These are phyloP conservation scores for Epistrophella euchroma DNA, from an alignment of 2,888 invertebrate species.

Conservation along the genomic window DNA sequence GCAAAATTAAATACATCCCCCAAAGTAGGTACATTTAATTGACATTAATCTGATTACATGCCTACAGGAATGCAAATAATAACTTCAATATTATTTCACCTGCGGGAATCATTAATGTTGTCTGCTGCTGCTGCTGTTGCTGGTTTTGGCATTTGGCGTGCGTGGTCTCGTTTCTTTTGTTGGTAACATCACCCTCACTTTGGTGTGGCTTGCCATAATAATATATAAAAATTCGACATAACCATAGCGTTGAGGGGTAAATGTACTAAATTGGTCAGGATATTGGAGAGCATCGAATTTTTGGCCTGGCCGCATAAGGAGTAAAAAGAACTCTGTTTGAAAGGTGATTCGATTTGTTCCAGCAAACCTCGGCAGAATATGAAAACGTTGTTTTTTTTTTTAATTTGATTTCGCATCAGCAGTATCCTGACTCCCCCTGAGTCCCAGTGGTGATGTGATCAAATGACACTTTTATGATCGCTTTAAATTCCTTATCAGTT, in stretches of 20 bases:
- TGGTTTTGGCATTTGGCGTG: not conserved
- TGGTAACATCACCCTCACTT: constrained; percentile 10
- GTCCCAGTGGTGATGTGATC: constrained; percentile 57
- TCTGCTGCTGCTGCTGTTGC: not conserved
- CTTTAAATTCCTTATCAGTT: constrained; percentile 75
- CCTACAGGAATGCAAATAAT: constrained; percentile 47
- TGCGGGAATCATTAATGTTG: constrained; percentile 49
- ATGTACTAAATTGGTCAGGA: constrained; percentile 38
- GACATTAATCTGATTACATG: constrained; percentile 65
- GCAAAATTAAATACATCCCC: constrained; percentile 10
- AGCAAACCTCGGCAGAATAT: constrained; percentile 57
- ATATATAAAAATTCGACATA: constrained; percentile 44
- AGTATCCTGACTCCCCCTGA: not conserved
- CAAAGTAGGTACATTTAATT: constrained; percentile 60
- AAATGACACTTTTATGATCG: constrained; percentile 76
- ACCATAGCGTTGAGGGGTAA: not conserved
- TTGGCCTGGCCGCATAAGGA: constrained; percentile 18
- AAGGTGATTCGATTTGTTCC: constrained; percentile 34
- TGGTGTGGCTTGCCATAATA: constrained; percentile 38
- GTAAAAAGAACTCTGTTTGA: constrained; percentile 15
- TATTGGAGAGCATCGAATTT: constrained; percentile 11
- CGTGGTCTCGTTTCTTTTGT: constrained; percentile 1
- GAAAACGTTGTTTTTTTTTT: constrained; percentile 42
- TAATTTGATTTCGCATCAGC: not conserved
- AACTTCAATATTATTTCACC: constrained; percentile 55